A percentile compares a stretch with the other conserved stretches of the same genome.
Conservation (phyloP, 2,113 vertebrate genomes). For the Stercorarius parasiticus region DNA sequence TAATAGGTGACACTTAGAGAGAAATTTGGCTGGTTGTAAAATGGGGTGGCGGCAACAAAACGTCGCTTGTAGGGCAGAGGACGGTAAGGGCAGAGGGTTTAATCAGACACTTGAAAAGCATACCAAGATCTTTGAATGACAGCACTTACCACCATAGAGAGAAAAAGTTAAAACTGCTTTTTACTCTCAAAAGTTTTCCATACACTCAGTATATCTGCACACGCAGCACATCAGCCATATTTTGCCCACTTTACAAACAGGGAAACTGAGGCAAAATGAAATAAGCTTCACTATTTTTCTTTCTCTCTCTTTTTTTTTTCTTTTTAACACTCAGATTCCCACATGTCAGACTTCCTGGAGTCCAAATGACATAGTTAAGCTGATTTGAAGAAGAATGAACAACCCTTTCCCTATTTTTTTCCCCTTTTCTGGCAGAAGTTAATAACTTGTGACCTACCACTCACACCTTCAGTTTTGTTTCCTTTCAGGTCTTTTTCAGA, state of each 20-base stretch:
- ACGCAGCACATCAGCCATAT: fast-evolving
- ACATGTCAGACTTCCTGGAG: neutral
- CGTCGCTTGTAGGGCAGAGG: fast-evolving
- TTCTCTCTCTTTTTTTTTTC: neutral
- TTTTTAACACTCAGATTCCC: neutral
- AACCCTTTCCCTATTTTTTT: fast-evolving
- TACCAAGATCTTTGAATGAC: neutral
- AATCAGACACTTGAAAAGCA: neutral
- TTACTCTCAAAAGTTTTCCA: neutral
- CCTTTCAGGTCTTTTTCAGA: neutral
- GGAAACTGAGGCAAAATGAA: neutral
- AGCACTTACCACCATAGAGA: neutral
- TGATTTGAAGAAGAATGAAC: neutral
- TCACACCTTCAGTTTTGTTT: neutral
- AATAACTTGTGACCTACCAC: neutral
- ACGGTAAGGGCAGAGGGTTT: neutral
- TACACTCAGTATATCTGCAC: neutral
- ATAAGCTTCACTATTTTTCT: neutral
- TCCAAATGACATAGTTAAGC: neutral
- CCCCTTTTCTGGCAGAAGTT: neutral
- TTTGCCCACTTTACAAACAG: neutral
- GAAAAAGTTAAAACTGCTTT: neutral
- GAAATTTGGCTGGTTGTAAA: neutral
- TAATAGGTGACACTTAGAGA: neutral
- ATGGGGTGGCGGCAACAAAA: neutral